Evolutionary conservation across 1,140 invertebrate species (phyloP), one percentile per base, ranked within the genome.

Genomic region (Armadillidium nasatum): DNA sequence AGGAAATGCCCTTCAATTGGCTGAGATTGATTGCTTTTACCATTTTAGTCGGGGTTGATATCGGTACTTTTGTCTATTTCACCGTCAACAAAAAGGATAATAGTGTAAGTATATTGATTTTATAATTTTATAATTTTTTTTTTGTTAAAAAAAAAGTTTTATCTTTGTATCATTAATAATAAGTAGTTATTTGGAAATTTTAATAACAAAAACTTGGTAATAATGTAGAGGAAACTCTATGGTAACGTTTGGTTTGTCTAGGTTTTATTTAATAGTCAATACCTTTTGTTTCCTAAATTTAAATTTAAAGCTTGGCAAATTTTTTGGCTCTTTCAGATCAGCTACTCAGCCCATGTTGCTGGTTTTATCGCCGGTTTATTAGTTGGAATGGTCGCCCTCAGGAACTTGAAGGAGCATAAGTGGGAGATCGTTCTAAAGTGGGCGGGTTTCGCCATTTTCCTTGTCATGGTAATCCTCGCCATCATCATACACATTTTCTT

Each of bases 1-100:
- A 87, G 54, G 93, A 97, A 85, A 96, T 97, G 94, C 92, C 94
- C 82, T 94, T 91, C 83, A 92, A 93, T 0, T 87, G 91, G 67
- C 85, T 93, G 0, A 92, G 96, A 80, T 84, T 95, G 10, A 82
- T 93, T 22, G 88, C 93, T 21, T 93, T 95, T 82, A 78, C 94
- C 0, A 83, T 93, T 0, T 87, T 96, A 74, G 89, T 89, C 0
- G 87, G 46, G 9, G 46, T 50, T 50, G 46, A 50, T 50, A 15
- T 15, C 9, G 46, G 46, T 10, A 50, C 46, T 50, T 50, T 50
- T 15, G 15, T 50, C 15, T 50, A 50, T 50, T 50, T 50, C 46
- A 50, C 46, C 46, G 46, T 50, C 9, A 50, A 50, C 46, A 50
- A 50, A 15, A 15, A 9, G 46, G 46, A 50, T 50, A 50, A 15